A percentile compares a stretch with the other conserved stretches of the same genome.
These are phyloP conservation scores for Scopus umbretta DNA, from an alignment of 2,113 vertebrate genomes.

Conservation along the genomic window DNA sequence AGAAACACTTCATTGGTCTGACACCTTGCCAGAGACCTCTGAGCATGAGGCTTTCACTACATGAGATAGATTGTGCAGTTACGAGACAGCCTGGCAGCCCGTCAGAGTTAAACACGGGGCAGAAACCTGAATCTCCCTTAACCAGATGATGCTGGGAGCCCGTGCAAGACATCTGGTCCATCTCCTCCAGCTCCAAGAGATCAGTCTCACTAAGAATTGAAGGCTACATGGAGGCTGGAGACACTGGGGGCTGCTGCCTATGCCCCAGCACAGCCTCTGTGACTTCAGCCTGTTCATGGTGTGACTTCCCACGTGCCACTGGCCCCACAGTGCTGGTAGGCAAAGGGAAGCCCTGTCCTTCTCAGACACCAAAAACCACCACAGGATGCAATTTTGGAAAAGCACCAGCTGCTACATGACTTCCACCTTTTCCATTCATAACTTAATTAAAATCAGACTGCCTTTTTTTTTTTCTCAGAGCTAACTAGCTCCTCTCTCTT, in stretches of 20 bases:
- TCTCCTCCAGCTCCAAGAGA: neutral
- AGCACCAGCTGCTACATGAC: neutral
- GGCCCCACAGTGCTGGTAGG: neutral
- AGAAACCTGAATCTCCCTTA: neutral
- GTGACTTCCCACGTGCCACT: fast-evolving
- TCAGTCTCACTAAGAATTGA: neutral
- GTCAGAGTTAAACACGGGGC: neutral
- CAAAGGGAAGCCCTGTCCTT: neutral
- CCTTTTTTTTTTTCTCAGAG: neutral
- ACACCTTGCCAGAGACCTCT: slow-evolving; percentile 18
- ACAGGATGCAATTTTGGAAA: neutral
- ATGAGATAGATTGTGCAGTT: neutral
- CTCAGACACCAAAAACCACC: neutral
- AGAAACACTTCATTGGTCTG: slow-evolving; percentile 27
- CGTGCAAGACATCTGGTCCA: neutral
- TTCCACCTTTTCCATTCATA: neutral
- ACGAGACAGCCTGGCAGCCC: neutral
- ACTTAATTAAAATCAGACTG: neutral
- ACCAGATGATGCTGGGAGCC: neutral
- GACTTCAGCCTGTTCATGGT: neutral
- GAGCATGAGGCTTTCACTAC: neutral
- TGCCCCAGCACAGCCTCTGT: neutral
- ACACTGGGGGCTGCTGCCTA: fast-evolving
- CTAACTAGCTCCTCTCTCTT: neutral
- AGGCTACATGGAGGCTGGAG: neutral